A percentile compares a stretch with the other conserved stretches of the same genome.
Conservation (phyloP, 2,888 invertebrate genomes). For the Eurytoma californica region DNA sequence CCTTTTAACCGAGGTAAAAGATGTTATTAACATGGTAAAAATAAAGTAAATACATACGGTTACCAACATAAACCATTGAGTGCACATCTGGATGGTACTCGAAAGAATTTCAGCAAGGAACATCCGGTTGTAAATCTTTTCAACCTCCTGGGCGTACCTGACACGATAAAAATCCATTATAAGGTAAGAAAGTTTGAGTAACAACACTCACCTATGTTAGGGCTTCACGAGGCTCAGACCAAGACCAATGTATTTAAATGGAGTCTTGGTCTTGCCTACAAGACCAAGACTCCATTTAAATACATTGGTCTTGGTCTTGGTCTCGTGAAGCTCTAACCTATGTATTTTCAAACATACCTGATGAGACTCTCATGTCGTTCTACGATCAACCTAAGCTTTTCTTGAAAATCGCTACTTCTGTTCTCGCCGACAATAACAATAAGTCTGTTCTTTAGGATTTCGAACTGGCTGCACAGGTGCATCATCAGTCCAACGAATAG, state of each 20-base stretch:
- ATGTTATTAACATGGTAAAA: neutral
- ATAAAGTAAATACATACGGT: neutral
- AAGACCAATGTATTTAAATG: too few relatives aligned
- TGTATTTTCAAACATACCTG: neutral
- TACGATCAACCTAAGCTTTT: neutral
- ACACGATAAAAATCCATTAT: too few relatives aligned
- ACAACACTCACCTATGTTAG: too few relatives aligned
- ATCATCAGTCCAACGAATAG: slow-evolving; percentile 1
- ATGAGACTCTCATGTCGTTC: neutral
- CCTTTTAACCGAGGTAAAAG: neutral
- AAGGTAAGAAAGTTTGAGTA: too few relatives aligned
- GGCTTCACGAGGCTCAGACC: too few relatives aligned
- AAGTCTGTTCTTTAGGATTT: neutral
- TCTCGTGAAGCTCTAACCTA: too few relatives aligned
- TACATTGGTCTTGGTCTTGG: too few relatives aligned
- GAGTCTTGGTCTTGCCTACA: too few relatives aligned
- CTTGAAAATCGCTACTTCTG: neutral
- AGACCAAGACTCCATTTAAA: too few relatives aligned
- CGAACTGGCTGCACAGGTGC: neutral
- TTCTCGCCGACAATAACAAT: neutral
- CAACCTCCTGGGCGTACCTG: neutral
- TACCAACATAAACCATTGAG: slow-evolving; percentile 4
- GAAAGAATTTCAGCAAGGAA: slow-evolving; percentile 5
- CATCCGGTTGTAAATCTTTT: slow-evolving; percentile 5
- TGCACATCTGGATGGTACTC: slow-evolving; percentile 1